Percentiles rank a stretch among this genome's conserved stretches.
Conservation (phyloP, 2,888 invertebrate genomes). For the Nycteola revayana region DNA sequence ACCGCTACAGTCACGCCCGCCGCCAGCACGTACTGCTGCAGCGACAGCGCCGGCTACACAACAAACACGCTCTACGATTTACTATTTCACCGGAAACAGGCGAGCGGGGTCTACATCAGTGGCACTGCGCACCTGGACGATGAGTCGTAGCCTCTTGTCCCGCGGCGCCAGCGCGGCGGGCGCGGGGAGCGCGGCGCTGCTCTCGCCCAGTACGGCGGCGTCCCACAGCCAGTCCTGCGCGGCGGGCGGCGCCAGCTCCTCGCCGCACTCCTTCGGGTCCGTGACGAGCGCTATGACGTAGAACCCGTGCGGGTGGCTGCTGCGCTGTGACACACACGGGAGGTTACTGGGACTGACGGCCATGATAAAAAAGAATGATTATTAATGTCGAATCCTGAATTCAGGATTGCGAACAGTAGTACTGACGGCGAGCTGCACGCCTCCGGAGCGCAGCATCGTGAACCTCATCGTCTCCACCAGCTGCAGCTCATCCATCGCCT, state of each 20-base stretch:
- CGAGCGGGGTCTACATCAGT: too few relatives aligned
- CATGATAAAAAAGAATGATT: too few relatives aligned
- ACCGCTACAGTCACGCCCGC: constrained; percentile 43
- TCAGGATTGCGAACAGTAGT: neutral
- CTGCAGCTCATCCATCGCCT: constrained; percentile 42
- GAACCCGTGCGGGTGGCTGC: constrained; percentile 58
- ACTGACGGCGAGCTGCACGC: constrained; percentile 57
- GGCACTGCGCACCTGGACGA: constrained; percentile 36
- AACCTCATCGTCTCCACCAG: constrained; percentile 40
- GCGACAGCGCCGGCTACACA: constrained; percentile 55
- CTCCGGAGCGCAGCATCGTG: constrained; percentile 64
- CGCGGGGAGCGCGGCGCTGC: neutral
- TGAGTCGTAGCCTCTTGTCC: constrained; percentile 42
- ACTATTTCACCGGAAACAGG: too few relatives aligned
- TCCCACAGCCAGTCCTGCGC: constrained; percentile 55
- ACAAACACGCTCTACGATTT: neutral
- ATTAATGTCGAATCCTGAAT: neutral
- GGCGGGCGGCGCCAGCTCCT: neutral
- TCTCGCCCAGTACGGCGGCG: constrained; percentile 31
- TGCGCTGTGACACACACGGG: constrained; percentile 37
- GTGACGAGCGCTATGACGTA: constrained; percentile 52
- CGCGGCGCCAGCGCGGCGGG: constrained; percentile 11
- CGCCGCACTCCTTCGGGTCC: constrained; percentile 45
- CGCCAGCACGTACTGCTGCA: constrained; percentile 55
- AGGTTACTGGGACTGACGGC: too few relatives aligned